These are phyloP conservation scores for Erethizon dorsatum DNA, from an alignment of 2,797 vertebrate species.

Conservation along the genomic window DNA sequence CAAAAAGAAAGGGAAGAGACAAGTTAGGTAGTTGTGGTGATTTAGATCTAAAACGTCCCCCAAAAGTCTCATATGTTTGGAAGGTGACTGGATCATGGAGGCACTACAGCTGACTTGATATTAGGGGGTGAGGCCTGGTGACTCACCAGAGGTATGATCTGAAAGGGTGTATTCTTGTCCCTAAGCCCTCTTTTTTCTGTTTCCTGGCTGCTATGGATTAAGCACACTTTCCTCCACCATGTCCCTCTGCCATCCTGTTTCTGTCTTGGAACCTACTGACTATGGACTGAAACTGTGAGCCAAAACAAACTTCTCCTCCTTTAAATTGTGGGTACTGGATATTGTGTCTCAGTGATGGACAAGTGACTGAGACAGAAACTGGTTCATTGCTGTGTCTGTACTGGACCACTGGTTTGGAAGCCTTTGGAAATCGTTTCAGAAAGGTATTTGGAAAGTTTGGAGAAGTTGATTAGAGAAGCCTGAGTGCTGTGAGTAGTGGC, in stretches of 20 bases:
- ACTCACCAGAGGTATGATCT: not conserved
- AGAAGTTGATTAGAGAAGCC: not conserved
- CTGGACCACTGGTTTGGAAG: not conserved
- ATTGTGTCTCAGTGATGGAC: not conserved
- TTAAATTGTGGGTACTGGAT: not conserved
- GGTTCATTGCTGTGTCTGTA: not conserved
- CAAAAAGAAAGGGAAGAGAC: constrained; percentile 7
- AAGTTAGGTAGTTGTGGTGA: not conserved
- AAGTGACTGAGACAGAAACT: not conserved
- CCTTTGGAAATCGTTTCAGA: not conserved
- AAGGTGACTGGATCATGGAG: not conserved
- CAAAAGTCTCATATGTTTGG: not conserved
- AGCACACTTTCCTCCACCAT: not conserved
- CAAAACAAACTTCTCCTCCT: not conserved
- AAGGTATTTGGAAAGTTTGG: not conserved
- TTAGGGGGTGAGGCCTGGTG: not conserved
- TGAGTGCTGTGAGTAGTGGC: not conserved
- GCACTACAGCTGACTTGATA: not conserved
- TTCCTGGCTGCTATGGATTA: not conserved
- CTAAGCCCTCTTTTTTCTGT: not conserved
- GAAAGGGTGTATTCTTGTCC: not conserved
- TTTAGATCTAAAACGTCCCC: not conserved
- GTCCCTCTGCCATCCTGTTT: not conserved
- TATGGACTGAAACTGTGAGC: not conserved
- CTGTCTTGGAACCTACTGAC: not conserved